Base-by-base conservation (phyloP, 2,113 vertebrate species). In the Trinectes maculatus region DNA sequence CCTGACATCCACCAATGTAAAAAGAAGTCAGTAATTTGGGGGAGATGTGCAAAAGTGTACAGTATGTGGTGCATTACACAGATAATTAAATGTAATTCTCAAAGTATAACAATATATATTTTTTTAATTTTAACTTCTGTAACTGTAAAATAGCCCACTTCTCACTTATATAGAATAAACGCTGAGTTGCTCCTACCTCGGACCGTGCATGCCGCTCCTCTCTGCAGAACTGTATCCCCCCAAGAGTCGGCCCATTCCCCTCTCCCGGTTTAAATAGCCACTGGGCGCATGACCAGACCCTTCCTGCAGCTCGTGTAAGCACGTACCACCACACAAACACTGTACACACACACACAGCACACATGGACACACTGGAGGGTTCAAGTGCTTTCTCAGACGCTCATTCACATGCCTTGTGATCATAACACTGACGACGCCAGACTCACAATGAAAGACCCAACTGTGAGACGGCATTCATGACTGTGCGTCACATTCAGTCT, bases 381-480 rank as follows among this genome's bases (percentile, higher is more conserved):
- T 58, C 25, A n/a, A 60, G 53, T 16, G 13, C 49, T 58, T 53
- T 83, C 46, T 67, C 49, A 44, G 65, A 71, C 44, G 18, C 52
- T 77, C 64, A 61, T 58, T 83, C 68, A 81, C 48, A 60, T 79
- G 86, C 90, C 94, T 94, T 94, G 94, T 95, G 89, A 85, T 87
- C 49, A 56, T 46, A 65, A 51, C 63, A 42, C 46, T 29, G 46
- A 71, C 66, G 70, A 74, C 11, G 39, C 42, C 42, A 42, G 46
- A 61, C n/a, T 61, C 33, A 19, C 34, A 66, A 61, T 59, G n/a
- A 71, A 64, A 48, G 55, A 64, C 16, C 46, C 36, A 13, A 31
- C 48, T 61, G 34, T 73, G 37, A 65, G 64, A 71, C 12, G 19
- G 39, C 16, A 25, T 42, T 72, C 52, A 62, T 42, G 10, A 34